Conservation (phyloP, 2,113 vertebrate genomes). For the Neomonachus schauinslandi region DNA sequence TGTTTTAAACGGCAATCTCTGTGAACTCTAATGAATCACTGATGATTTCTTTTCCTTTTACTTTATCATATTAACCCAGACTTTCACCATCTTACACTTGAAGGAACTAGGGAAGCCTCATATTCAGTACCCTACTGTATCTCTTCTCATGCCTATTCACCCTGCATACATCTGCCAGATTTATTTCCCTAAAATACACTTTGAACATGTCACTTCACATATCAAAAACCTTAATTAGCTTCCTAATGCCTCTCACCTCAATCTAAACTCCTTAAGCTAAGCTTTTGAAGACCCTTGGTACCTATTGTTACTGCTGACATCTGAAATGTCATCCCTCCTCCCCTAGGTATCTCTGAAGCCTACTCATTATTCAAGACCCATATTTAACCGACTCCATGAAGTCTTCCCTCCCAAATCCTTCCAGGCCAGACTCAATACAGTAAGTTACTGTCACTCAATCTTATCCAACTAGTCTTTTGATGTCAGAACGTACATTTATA, state of each 20-base stretch:
- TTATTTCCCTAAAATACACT: background rate
- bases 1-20: conserved; percentile 35
- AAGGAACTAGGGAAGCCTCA: background rate
- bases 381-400: conserved; percentile 22
- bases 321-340: background rate
- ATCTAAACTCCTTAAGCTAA: conserved; percentile 15
- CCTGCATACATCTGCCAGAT: background rate
- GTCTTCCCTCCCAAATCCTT: conserved; percentile 42
- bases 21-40: background rate
- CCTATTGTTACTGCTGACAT: background rate
- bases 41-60: conserved; percentile 42
- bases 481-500: conserved; percentile 22
- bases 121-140: background rate
- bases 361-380: conserved; percentile 34
- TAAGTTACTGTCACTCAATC: background rate
- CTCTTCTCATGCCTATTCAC: conserved; percentile 22
- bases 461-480: background rate
- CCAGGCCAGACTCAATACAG: background rate
- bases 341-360: background rate
- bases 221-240: conserved; percentile 37
- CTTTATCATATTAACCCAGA: conserved; percentile 7
- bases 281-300: conserved; percentile 17
- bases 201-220: background rate
- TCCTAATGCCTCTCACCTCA: background rate
- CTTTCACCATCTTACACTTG: background rate